Evolutionary conservation across 2,888 invertebrate genomes (phyloP), one percentile per base, ranked within the genome.

Genomic region (Scelioninae gen. 2): DNA sequence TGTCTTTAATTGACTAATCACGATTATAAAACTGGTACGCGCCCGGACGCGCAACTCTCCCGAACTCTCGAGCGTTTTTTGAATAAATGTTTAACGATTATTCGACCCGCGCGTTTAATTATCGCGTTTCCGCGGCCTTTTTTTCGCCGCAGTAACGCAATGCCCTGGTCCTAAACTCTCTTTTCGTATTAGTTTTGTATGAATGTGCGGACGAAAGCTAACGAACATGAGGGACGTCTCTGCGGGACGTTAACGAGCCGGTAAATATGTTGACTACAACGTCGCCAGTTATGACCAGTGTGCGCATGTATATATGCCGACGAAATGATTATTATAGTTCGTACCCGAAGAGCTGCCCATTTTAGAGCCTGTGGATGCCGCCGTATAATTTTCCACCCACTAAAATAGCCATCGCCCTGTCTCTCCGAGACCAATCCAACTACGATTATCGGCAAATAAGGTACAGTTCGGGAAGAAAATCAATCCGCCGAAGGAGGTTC

Each of bases 301-400:
- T 77, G 75, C 63, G 76, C 74, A 65, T 74, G 74, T 77, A 73
- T 79, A 71, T 72, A 70, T 76, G 78, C 81, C 82, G 84, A 82
- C 84, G 82, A 85, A 85, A 86, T 85, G 84, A 85, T 86, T 85
- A 86, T 86, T 85, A 85, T 85, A 84, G 85, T 85, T 85, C 83
- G 83, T 82, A 84, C 83, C 85, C 84, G 82, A 83, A 84, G 84
- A 85, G 85, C 83, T 82, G 84, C 85, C 84, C 84, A 84, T 86
- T 85, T 85, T 85, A 85, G 84, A 84, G 83, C 81, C 85, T 83
- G 82, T 82, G 75, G 82, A 84, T 82, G 85, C 85, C 85, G 85
- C 85, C 82, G 80, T 86, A 83, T 86, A 86, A 86, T 86, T 86
- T 85, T 85, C 85, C 85, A 85, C 86, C 86, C 84, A 85, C 86